Evolutionary conservation across 2,797 vertebrate genomes (phyloP).

Genomic region (Carapus acus): DNA sequence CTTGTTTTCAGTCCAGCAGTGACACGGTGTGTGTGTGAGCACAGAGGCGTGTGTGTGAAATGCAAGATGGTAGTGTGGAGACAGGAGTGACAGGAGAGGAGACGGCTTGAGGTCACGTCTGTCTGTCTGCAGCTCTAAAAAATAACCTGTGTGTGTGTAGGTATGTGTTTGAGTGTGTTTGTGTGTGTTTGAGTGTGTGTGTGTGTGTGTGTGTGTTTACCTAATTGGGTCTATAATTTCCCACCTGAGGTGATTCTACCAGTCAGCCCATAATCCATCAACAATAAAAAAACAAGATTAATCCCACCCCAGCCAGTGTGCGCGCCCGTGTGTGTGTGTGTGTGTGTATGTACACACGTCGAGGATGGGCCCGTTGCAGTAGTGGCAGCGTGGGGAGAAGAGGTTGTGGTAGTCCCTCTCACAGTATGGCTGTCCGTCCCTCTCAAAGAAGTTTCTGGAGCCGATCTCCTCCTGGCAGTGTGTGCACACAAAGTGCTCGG

Average conservation of each 20-base stretch:
- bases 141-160: neutral
- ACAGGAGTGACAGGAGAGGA: constrained; percentile 1
- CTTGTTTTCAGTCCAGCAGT: too few species aligned
- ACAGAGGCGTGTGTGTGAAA: constrained; percentile 29
- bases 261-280: constrained; percentile 45
- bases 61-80: constrained; percentile 12
- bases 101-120: too few species aligned
- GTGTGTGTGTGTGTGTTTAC: constrained; percentile 1
- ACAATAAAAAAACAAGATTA: constrained; percentile 60
- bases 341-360: constrained; percentile 63
- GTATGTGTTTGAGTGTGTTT: constrained; percentile 3
- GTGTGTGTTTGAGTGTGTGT: neutral
- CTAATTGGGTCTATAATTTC: constrained; percentile 24
- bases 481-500: constrained; percentile 94
- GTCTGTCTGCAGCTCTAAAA: too few species aligned
- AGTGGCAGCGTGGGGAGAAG: constrained; percentile 91
- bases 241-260: constrained; percentile 36
- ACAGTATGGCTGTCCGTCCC: constrained; percentile 89
- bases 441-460: constrained; percentile 92
- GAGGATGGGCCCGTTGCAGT: constrained; percentile 93
- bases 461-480: constrained; percentile 97
- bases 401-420: constrained; percentile 93
- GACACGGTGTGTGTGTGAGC: neutral
- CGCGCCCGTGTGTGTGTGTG: constrained; percentile 9
- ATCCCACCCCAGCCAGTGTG: constrained; percentile 12